These are phyloP conservation scores for Nycticryphes semicollaris DNA, from an alignment of 2,113 vertebrate genomes.

Conservation along the genomic window DNA sequence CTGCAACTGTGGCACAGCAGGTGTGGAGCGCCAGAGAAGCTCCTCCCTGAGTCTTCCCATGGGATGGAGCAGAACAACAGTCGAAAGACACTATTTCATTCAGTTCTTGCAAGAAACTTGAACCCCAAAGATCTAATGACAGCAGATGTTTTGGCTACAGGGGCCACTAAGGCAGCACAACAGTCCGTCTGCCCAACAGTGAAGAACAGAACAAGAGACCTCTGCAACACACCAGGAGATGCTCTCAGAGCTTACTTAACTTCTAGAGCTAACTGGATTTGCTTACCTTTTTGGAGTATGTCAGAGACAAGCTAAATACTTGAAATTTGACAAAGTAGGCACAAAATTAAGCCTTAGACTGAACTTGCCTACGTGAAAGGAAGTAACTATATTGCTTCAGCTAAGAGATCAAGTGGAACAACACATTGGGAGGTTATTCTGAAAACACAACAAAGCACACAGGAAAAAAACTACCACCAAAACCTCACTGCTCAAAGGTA, in stretches of 20 bases:
- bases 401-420: background rate
- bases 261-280: background rate
- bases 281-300: rapidly evolving
- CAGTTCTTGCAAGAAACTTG: background rate
- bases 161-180: background rate
- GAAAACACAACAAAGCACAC: background rate
- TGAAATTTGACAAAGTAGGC: background rate
- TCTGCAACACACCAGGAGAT: background rate
- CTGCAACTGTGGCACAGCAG: background rate
- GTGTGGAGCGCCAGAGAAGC: rapidly evolving
- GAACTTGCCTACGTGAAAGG: background rate
- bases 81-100: background rate
- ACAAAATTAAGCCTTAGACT: background rate
- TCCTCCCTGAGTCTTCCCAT: background rate
- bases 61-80: background rate
- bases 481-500: background rate
- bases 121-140: background rate
- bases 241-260: background rate
- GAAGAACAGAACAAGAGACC: background rate
- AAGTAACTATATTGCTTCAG: background rate
- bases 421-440: background rate
- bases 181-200: background rate
- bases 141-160: background rate
- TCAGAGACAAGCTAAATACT: background rate
- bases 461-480: background rate